A percentile compares a stretch with the other conserved stretches of the same genome.
phyloP scores from a whole-genome alignment of 2,888 invertebrate genomes.

The Napeogenes sylphis region DNA sequence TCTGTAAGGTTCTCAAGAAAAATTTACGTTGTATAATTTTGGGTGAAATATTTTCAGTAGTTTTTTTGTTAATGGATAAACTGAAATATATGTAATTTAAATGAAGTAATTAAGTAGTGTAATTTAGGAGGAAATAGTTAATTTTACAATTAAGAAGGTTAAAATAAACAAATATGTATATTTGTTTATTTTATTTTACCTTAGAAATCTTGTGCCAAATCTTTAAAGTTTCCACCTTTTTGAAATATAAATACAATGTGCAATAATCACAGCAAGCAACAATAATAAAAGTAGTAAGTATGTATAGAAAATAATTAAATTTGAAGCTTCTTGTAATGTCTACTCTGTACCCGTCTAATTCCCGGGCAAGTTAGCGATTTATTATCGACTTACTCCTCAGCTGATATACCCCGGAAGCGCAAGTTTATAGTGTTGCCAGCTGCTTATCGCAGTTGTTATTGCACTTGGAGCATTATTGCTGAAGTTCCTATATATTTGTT shows the following conservation, averaged over 20 bases:
- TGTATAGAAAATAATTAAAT: no score
- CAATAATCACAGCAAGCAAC: no score
- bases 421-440: constrained; percentile 54
- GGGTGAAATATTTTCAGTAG: constrained; percentile 29
- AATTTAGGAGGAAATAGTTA: no score
- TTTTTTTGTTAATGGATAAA: constrained; percentile 8
- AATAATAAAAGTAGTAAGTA: no score
- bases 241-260: no score
- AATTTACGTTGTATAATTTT: constrained; percentile 33
- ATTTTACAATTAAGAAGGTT: no score
- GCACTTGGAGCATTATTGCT: constrained; percentile 14
- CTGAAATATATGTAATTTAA: no score
- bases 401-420: constrained; percentile 48
- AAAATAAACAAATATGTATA: no score
- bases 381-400: constrained; percentile 56
- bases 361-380: constrained; percentile 53
- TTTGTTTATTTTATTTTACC: no score
- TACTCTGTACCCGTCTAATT: constrained; percentile 37
- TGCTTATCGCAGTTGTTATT: constrained; percentile 27
- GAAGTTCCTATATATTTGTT: constrained; percentile 17
- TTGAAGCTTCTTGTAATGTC: background rate
- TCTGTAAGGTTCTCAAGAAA: constrained; percentile 33
- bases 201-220: no score
- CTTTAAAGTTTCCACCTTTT: no score
- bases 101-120: no score